A percentile compares a stretch with the other conserved stretches of the same genome.
Evolutionary conservation across 2,888 invertebrate species (phyloP).

Genomic region (Cabera pusaria): DNA sequence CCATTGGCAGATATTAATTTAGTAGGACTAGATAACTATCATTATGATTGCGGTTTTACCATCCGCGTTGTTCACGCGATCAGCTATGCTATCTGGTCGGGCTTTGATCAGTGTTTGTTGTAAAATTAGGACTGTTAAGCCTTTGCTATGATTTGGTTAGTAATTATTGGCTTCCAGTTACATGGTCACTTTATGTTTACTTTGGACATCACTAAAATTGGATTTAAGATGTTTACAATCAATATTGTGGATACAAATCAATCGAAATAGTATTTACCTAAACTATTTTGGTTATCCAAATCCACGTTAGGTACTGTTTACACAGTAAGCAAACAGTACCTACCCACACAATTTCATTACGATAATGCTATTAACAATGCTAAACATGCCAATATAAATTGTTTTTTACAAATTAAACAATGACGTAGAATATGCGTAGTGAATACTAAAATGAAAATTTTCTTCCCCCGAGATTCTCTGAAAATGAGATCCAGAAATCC

Average conservation of each 20-base stretch:
- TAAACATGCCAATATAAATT: too few relatives aligned
- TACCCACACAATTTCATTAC: too few relatives aligned
- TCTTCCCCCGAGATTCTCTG: conserved; percentile 11
- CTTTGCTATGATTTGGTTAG: conserved; percentile 3
- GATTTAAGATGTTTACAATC: too few relatives aligned
- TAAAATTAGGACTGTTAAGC: conserved; percentile 4
- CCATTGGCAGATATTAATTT: conserved; percentile 7
- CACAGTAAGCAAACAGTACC: too few relatives aligned
- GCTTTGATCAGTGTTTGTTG: conserved; percentile 7
- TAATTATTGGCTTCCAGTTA: conserved; percentile 4
- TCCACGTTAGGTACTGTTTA: too few relatives aligned
- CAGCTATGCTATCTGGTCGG: conserved; percentile 46
- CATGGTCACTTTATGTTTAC: conserved; percentile 1
- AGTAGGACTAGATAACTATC: conserved; percentile 6
- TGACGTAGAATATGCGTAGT: conserved; percentile 10
- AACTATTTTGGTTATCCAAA: too few relatives aligned
- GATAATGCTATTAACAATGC: too few relatives aligned
- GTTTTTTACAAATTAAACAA: conserved; percentile 18
- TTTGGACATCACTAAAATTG: background rate
- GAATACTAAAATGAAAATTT: conserved; percentile 18
- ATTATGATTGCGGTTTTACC: conserved; percentile 13
- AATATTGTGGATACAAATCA: too few relatives aligned
- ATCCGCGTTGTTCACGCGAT: conserved; percentile 30
- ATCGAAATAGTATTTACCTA: too few relatives aligned
- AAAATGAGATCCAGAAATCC: conserved; percentile 18